Conservation (phyloP, 2,888 invertebrate species). For the Euproctis similis region DNA sequence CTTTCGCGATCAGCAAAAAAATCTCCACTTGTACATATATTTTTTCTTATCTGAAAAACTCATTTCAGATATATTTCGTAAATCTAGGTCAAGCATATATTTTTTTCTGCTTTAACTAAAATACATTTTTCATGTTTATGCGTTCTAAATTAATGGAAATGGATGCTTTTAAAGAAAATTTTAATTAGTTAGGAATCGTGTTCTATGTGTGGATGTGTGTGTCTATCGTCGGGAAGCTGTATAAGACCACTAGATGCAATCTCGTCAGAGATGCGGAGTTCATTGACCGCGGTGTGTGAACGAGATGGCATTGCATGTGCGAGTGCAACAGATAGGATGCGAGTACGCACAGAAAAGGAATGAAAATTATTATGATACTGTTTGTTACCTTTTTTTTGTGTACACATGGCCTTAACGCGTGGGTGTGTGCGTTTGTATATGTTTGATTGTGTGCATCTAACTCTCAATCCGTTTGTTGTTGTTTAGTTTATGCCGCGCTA, state of each 20-base stretch:
- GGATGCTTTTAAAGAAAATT: too few relatives aligned
- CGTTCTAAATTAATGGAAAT: too few relatives aligned
- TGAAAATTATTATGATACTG: conserved; percentile 69
- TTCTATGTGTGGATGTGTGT: too few relatives aligned
- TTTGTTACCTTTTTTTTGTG: conserved; percentile 56
- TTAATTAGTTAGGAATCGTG: conserved; percentile 67
- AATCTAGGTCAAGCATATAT: conserved; percentile 54
- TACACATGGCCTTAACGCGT: conserved; percentile 27
- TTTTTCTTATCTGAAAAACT: conserved; percentile 53
- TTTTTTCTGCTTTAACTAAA: too few relatives aligned
- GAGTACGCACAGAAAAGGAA: conserved; percentile 74
- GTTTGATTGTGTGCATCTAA: conserved; percentile 43
- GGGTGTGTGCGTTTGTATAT: conserved; percentile 25
- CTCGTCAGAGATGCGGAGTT: conserved; percentile 70
- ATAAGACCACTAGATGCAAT: conserved; percentile 72
- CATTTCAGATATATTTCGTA: too few relatives aligned
- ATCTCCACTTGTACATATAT: conserved; percentile 40
- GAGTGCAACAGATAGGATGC: conserved; percentile 55
- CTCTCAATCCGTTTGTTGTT: conserved; percentile 48
- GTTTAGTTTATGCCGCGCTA: conserved; percentile 36
- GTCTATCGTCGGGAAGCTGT: conserved; percentile 69
- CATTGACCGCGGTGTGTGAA: conserved; percentile 54
- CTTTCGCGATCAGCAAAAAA: conserved; percentile 10
- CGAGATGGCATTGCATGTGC: conserved; percentile 42
- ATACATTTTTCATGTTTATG: conserved; percentile 31